A percentile compares a stretch with the other conserved stretches of the same genome.
phyloP scores from a whole-genome alignment of 2,888 invertebrate genomes.

The Plagodis pulveraria region DNA sequence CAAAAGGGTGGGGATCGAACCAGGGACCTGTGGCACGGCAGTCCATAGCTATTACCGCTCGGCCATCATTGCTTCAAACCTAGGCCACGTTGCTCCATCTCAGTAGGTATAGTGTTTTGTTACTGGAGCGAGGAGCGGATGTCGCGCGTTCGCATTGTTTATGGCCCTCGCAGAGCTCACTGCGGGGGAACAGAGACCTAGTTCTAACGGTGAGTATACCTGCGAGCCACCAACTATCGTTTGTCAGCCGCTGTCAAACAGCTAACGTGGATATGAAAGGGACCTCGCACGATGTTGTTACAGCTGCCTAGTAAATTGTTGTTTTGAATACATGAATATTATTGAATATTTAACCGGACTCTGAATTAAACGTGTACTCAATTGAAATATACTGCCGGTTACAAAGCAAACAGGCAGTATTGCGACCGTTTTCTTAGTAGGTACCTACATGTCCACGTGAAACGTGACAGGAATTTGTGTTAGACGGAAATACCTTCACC shows the following conservation, averaged over 20 bases:
- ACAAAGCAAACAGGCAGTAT: conserved; percentile 8
- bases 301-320: conserved; percentile 26
- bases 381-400: conserved; percentile 12
- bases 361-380: conserved; percentile 10
- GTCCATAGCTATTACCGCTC: too few relatives aligned
- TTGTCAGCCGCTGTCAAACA: conserved; percentile 33
- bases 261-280: conserved; percentile 27
- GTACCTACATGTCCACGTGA: too few relatives aligned
- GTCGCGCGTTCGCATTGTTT: too few relatives aligned
- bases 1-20: too few relatives aligned
- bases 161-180: too few relatives aligned
- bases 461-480: background rate
- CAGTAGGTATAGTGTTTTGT: too few relatives aligned
- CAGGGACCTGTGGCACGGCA: too few relatives aligned
- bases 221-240: conserved; percentile 2
- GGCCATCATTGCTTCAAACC: too few relatives aligned
- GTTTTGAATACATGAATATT: conserved; percentile 25
- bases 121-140: too few relatives aligned
- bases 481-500: background rate
- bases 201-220: background rate
- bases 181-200: background rate
- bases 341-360: conserved; percentile 22
- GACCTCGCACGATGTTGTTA: conserved; percentile 19
- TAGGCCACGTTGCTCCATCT: too few relatives aligned
- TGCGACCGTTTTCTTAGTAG: conserved; percentile 2